Evolutionary conservation across 1,140 invertebrate species (phyloP).

Genomic region (Drosophila pallidifrons): DNA sequence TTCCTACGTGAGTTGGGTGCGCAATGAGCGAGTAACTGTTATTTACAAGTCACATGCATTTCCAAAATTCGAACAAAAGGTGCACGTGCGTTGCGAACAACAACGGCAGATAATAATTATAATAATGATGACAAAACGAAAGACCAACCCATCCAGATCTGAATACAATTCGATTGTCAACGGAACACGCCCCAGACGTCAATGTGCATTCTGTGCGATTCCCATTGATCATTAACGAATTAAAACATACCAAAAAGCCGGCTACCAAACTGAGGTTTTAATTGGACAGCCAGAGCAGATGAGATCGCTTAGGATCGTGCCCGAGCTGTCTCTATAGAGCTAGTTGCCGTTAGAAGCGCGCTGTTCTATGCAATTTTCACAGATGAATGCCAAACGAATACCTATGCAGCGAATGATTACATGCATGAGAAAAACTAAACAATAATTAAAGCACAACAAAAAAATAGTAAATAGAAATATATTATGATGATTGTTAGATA

Average conservation of each 20-base stretch:
- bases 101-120: constrained; percentile 17
- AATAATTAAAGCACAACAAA: constrained; percentile 42
- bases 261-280: constrained; percentile 27
- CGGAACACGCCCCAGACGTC: constrained; percentile 51
- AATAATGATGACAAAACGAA: no score
- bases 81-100: constrained; percentile 52
- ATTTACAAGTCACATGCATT: constrained; percentile 13
- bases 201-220: constrained; percentile 46
- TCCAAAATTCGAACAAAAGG: constrained; percentile 33
- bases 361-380: constrained; percentile 51
- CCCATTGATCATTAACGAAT: constrained; percentile 1
- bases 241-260: constrained; percentile 26
- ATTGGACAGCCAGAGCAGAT: constrained; percentile 34
- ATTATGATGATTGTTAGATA: constrained; percentile 22
- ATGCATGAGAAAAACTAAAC: constrained; percentile 62
- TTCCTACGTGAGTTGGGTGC: constrained; percentile 14
- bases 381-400: constrained; percentile 57
- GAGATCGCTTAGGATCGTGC: constrained; percentile 22
- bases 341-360: constrained; percentile 43
- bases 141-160: constrained; percentile 8
- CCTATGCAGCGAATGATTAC: constrained; percentile 42
- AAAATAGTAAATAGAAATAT: constrained; percentile 30
- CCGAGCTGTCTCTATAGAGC: neutral
- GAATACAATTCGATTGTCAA: constrained; percentile 41
- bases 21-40: constrained; percentile 3